Base-by-base conservation (phyloP, 2,888 invertebrate species). In the Caenorhabditis wallacei region DNA sequence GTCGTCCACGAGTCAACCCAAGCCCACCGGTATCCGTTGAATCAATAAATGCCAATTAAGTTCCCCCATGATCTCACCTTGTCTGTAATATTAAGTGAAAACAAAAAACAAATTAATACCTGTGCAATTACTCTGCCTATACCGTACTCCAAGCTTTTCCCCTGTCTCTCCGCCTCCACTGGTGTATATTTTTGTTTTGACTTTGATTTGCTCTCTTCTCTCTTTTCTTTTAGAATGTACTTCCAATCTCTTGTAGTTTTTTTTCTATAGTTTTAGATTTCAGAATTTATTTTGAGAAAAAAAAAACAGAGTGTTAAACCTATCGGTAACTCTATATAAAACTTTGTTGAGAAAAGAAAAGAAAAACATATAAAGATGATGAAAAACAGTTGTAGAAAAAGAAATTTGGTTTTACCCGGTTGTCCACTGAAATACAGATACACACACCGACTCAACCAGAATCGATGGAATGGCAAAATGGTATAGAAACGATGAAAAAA, bases 401-500 rank as follows among this genome's bases (percentile, higher is more conserved):
- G 63, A 59, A 46, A 24, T 69, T 76, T 78, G 78, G 78, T 78
- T 78, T 82, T 82, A 82, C 82, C 82, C 82, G 82, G 69, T 82
- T 68, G 82, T 82, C 72, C 68, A 79, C 78, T 78, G 82, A 82
- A 68, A 82, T 82, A 82, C 82, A 82, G 82, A 82, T 78, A 82
- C 54, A 82, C 75, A 71, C 78, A 74, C 68, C 69, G 66, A 80
- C 68, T 80, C 72, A 72, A 80, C 66, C 57, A 72, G 66, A 69
- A 48, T 71, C 64, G 59, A 71, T 72, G 71, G 37, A 66, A 70
- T 81, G 74, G 75, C 59, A 43, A 70, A 40, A 51, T 80, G 35
- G 48, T 24, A 61, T 1, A 40, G 13, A 43, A 61, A 16, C 40
- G 26, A n/a, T 40, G 43, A 43, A 22, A 11, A 40, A 40, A 40